These are phyloP conservation scores for Trematomus bernacchii DNA, from an alignment of 2,797 vertebrate genomes.

Conservation along the genomic window DNA sequence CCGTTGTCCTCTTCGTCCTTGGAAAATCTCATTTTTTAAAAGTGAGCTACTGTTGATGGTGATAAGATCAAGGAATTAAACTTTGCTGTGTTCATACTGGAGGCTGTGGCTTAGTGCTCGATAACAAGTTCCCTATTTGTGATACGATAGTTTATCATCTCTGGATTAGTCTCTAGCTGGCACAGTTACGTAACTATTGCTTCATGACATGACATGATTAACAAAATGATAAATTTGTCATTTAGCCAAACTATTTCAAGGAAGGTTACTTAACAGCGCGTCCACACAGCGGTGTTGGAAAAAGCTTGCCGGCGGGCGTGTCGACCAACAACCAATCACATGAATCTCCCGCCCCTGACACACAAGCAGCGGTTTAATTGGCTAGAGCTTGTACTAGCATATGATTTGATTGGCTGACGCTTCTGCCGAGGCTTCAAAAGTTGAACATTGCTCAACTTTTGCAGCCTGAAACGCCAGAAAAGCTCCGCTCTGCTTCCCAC, in stretches of 20 bases:
- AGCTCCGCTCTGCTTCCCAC: too few species aligned
- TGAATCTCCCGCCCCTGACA: too few species aligned
- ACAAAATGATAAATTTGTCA: background rate
- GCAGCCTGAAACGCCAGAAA: too few species aligned
- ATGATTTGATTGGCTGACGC: too few species aligned
- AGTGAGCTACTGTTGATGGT: background rate
- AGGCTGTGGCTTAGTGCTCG: background rate
- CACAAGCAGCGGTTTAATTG: too few species aligned
- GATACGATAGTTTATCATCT: conserved; percentile 10
- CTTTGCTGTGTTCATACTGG: background rate
- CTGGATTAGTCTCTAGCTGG: background rate
- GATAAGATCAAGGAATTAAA: background rate
- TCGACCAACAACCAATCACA: too few species aligned
- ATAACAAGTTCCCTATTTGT: conserved; percentile 10
- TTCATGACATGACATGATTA: conserved; percentile 6
- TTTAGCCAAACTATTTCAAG: background rate
- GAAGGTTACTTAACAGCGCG: background rate
- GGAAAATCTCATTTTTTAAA: background rate
- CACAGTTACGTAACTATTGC: conserved; percentile 2
- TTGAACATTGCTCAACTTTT: too few species aligned
- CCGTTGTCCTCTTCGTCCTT: background rate
- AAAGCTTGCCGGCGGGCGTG: too few species aligned
- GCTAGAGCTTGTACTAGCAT: too few species aligned
- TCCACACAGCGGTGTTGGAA: too few species aligned
- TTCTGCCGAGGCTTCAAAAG: too few species aligned